A percentile compares a stretch with the other conserved stretches of the same genome.
These are phyloP conservation scores for Neofelis nebulosa DNA, from an alignment of 2,113 vertebrate genomes.

Conservation along the genomic window DNA sequence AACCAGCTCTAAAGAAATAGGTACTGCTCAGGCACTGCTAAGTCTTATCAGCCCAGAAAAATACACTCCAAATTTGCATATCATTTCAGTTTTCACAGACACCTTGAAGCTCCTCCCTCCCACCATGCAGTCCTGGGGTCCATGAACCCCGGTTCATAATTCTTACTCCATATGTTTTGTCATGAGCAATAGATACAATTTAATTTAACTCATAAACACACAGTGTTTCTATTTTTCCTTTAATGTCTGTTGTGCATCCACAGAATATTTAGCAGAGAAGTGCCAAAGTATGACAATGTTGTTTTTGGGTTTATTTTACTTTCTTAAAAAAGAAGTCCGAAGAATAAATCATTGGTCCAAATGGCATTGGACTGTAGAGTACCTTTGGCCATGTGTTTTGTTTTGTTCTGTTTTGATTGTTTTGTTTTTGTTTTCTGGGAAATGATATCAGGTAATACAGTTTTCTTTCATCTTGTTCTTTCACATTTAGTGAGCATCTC, in stretches of 20 bases:
- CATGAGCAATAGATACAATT: neutral
- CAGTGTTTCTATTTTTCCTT: neutral
- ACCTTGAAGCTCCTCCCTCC: neutral
- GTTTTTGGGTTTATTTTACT: neutral
- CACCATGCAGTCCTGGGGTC: no score
- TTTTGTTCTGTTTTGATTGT: neutral
- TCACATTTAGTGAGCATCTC: slow-evolving; percentile 1
- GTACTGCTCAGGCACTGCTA: neutral
- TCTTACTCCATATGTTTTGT: neutral
- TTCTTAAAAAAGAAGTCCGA: neutral
- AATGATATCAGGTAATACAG: neutral
- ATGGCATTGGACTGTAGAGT: neutral
- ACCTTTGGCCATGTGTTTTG: neutral
- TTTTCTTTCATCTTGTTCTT: neutral
- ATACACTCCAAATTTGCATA: neutral
- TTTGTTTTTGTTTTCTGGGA: neutral
- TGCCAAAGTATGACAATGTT: neutral
- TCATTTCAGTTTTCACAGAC: neutral
- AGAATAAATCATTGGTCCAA: neutral
- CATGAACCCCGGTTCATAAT: neutral
- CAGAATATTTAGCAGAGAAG: neutral
- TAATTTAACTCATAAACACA: neutral
- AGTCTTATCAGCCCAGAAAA: neutral
- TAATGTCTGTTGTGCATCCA: neutral
- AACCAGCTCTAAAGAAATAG: neutral